Conservation (phyloP, 2,113 vertebrate species). For the Cacatua alba region DNA sequence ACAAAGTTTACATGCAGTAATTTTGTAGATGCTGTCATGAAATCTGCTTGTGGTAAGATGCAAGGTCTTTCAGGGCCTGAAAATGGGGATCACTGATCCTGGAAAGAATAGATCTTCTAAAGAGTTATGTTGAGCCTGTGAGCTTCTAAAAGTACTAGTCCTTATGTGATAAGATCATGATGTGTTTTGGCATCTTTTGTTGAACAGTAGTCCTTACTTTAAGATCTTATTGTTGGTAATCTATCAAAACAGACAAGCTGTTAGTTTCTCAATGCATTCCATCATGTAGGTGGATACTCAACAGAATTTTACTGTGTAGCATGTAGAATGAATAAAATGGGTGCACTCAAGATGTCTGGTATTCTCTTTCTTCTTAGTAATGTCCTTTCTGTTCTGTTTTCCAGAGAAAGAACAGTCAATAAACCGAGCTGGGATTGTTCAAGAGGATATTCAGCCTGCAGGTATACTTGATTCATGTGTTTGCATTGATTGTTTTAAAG, state of each 20-base stretch:
- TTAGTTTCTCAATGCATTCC: not conserved
- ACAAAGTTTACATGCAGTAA: not conserved
- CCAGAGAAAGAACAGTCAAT: slow-evolving; percentile 76
- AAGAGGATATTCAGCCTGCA: slow-evolving; percentile 81
- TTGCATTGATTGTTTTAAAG: not conserved
- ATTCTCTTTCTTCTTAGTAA: not conserved
- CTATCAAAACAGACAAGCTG: not conserved
- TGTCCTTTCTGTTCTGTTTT: slow-evolving; percentile 58
- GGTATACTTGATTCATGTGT: slow-evolving; percentile 62
- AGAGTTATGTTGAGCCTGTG: not conserved
- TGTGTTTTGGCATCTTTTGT: not conserved
- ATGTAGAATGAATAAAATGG: not conserved
- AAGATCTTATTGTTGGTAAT: not conserved
- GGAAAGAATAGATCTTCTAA: not conserved
- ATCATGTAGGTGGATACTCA: not conserved
- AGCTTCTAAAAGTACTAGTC: not conserved
- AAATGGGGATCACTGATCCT: not conserved
- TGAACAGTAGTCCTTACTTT: not conserved
- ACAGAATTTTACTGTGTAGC: not conserved
- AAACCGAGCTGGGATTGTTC: slow-evolving; percentile 77
- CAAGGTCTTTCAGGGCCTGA: not conserved
- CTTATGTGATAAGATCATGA: not conserved
- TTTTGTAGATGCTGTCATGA: not conserved
- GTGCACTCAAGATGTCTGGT: not conserved
- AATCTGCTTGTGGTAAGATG: not conserved